Conservation (phyloP, 2,888 invertebrate species). For the Xestia rhomboidea region DNA sequence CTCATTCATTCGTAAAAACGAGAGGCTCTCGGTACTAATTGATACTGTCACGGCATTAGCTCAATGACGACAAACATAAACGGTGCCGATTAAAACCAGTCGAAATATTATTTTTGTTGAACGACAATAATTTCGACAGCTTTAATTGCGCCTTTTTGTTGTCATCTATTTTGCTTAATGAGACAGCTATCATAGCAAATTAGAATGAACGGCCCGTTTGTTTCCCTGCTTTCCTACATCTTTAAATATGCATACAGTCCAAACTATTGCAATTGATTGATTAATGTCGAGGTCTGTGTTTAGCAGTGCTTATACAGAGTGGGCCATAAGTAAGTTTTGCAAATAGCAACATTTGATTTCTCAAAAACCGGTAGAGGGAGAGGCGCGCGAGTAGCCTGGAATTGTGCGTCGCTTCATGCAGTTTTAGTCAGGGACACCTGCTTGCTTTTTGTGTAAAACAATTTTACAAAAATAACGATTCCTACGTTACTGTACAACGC, state of each 20-base stretch:
- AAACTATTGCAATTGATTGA: neutral
- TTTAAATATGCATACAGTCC: neutral
- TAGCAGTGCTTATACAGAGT: neutral
- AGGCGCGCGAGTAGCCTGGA: no score
- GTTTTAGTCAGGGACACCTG: no score
- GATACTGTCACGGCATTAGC: constrained; percentile 66
- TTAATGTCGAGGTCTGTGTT: neutral
- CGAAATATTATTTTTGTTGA: constrained; percentile 38
- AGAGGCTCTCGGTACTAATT: constrained; percentile 58
- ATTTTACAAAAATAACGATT: no score
- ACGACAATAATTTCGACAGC: constrained; percentile 29
- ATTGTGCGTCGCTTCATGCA: no score
- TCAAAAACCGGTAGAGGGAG: no score
- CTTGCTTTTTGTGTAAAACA: no score
- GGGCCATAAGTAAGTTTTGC: no score
- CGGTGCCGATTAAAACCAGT: constrained; percentile 37
- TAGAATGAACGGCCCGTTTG: neutral
- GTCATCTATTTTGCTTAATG: constrained; percentile 1
- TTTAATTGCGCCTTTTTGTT: constrained; percentile 23
- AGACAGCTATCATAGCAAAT: constrained; percentile 1
- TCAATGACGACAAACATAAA: constrained; percentile 59
- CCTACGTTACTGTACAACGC: no score
- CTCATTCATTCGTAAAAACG: constrained; percentile 51
- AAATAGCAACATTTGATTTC: no score
- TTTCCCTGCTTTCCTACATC: neutral